Evolutionary conservation across 35 echinoderm and acorn worm species (phyloP), one percentile per base, ranked within the genome.

Genomic region (Apostichopus parvimensis): DNA sequence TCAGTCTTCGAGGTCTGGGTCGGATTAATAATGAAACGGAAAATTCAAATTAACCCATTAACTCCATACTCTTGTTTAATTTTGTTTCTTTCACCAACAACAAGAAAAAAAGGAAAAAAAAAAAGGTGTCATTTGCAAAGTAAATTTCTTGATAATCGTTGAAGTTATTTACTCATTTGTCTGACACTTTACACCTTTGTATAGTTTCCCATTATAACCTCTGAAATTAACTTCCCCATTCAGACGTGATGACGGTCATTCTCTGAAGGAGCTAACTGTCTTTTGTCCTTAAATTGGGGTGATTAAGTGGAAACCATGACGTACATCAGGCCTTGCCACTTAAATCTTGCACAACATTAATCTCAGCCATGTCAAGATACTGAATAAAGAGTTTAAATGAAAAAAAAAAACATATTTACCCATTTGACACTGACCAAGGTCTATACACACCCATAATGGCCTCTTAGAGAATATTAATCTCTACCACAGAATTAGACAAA

Each of bases 261-360:
- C 64, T 18, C 13, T 14, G 64, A 68, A 11, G 4, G 64, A 11
- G 11, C 18, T 9, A 68, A 18, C 64, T 11, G 64, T 45, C 8
- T 18, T 68, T 68, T 68, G 64, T 68, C 64, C 8, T 11, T 14
- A 14, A 68, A 68, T 68, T 68, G 64, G 64, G 64, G 64, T 68
- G 64, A 68, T 68, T 68, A 68, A 68, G 11, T 68, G 18, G 64
- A 14, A 45, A 45, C 34, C 34, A 45, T 45, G 34, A 45, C 34
- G 34, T 45, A 45, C 34, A 45, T 45, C 34, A 45, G 34, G 34
- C 64, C 64, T 18, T 4, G 11, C 64, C 64, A 68, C 64, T 68
- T 68, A 68, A 68, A 82, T 82, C 79, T 82, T 82, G 79, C 79
- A 82, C 79, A 82, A 82, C 79, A 55, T 8, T 34, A 82, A 82